These are phyloP conservation scores for Macheiramphus alcinus DNA, from an alignment of 2,113 vertebrate genomes.

Conservation along the genomic window DNA sequence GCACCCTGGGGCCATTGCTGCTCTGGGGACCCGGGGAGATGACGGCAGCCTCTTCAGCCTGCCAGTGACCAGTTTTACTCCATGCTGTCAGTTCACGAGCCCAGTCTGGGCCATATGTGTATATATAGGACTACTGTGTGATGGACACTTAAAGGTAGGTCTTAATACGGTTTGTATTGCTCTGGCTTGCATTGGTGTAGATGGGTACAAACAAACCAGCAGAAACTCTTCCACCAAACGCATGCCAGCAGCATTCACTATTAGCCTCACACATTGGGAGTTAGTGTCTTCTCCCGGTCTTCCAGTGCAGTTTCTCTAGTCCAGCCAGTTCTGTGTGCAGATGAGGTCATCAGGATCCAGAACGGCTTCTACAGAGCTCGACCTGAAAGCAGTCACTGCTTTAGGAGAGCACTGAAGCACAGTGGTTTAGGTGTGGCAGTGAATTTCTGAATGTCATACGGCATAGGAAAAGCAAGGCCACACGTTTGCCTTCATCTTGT, in stretches of 20 bases:
- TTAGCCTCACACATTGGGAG: not conserved
- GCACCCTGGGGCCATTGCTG: not conserved
- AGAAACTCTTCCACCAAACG: no score
- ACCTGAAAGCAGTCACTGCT: no score
- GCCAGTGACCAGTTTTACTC: rapidly evolving
- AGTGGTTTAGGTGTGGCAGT: not conserved
- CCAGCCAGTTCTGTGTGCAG: not conserved
- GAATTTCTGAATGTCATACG: not conserved
- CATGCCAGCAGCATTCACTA: no score
- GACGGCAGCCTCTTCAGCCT: not conserved
- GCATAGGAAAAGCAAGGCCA: not conserved
- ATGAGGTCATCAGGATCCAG: no score
- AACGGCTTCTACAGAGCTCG: not conserved
- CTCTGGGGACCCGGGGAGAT: not conserved
- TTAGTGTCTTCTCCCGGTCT: not conserved
- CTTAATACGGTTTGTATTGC: no score
- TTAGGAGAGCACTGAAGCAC: not conserved
- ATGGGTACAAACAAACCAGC: not conserved
- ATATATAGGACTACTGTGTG: no score
- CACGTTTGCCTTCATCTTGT: not conserved
- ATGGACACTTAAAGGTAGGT: no score
- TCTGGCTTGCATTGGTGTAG: not conserved
- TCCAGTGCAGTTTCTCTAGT: not conserved
- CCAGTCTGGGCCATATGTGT: not conserved
- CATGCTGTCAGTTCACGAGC: rapidly evolving